A percentile compares a stretch with the other conserved stretches of the same genome.
These are phyloP conservation scores for Corynorhinus townsendii DNA, from an alignment of 2,113 vertebrate genomes.

Conservation along the genomic window DNA sequence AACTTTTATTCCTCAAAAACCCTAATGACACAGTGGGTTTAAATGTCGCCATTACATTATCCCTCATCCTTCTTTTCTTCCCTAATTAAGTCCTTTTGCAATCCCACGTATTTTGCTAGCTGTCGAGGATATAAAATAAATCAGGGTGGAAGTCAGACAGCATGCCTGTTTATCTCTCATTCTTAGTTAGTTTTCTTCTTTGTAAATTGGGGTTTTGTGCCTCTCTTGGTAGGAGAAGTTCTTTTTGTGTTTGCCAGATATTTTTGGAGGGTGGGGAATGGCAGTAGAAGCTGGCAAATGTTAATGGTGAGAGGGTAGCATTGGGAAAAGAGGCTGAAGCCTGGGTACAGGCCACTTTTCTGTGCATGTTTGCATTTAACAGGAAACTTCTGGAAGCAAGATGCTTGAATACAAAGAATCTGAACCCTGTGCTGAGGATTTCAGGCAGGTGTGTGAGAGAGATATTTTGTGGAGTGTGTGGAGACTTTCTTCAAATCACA, in stretches of 20 bases:
- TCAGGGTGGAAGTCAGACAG: not conserved
- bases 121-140: not conserved
- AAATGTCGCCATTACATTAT: not conserved
- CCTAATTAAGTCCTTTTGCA: not conserved
- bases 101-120: not conserved
- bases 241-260: not conserved
- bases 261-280: not conserved
- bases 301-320: not conserved
- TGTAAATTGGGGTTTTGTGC: not conserved
- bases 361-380: not conserved
- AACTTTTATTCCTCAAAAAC: not conserved
- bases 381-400: slow-evolving; percentile 68
- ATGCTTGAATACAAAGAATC: slow-evolving; percentile 32
- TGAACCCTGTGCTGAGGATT: not conserved
- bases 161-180: not conserved
- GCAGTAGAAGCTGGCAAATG: not conserved
- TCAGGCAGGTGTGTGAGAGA: slow-evolving; percentile 30
- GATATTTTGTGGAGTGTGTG: not conserved
- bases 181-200: not conserved
- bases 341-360: not conserved
- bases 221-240: not conserved
- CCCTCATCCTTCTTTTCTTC: not conserved
- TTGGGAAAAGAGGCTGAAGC: not conserved
- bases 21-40: not conserved
- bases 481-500: slow-evolving; percentile 24